phyloP scores from a whole-genome alignment of 2,113 vertebrate genomes.

The Condylura cristata region DNA sequence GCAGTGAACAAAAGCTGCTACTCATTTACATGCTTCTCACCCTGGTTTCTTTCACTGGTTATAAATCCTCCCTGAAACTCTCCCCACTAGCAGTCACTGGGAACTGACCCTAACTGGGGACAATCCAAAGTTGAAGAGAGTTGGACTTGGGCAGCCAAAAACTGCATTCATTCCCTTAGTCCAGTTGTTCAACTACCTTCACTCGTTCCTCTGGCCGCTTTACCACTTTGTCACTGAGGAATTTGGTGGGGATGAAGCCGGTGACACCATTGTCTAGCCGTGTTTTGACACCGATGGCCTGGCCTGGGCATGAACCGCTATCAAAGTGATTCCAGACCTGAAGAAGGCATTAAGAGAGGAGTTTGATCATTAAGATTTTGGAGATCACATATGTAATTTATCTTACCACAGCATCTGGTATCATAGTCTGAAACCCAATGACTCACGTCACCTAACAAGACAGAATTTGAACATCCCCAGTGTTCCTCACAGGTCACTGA shows the following conservation, averaged over 20 bases:
- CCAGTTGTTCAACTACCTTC: slow-evolving; percentile 88
- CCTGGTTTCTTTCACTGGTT: slow-evolving; percentile 72
- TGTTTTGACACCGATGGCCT: slow-evolving; percentile 96
- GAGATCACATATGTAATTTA: not conserved
- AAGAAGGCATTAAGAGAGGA: slow-evolving; percentile 32
- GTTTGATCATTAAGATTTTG: not conserved
- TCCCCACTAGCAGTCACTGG: not conserved
- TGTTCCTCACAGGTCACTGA: not conserved
- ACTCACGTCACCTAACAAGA: not conserved
- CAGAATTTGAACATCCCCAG: not conserved
- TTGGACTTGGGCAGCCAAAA: not conserved
- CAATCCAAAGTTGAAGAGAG: not conserved
- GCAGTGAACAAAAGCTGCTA: slow-evolving; percentile 75
- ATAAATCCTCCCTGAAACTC: slow-evolving; percentile 69
- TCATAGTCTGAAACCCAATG: not conserved
- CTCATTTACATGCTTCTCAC: slow-evolving; percentile 81
- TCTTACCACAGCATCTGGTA: not conserved
- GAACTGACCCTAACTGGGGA: not conserved
- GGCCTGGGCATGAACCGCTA: slow-evolving; percentile 98
- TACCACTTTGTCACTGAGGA: slow-evolving; percentile 98
- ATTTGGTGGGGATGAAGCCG: slow-evolving; percentile 98
- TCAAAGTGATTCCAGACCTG: slow-evolving; percentile 99
- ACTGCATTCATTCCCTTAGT: not conserved
- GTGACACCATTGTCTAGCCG: slow-evolving; percentile 97
- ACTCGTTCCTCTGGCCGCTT: slow-evolving; percentile 98